phyloP scores from a whole-genome alignment of 2,113 vertebrate species.

The Semnornis frantzii region DNA sequence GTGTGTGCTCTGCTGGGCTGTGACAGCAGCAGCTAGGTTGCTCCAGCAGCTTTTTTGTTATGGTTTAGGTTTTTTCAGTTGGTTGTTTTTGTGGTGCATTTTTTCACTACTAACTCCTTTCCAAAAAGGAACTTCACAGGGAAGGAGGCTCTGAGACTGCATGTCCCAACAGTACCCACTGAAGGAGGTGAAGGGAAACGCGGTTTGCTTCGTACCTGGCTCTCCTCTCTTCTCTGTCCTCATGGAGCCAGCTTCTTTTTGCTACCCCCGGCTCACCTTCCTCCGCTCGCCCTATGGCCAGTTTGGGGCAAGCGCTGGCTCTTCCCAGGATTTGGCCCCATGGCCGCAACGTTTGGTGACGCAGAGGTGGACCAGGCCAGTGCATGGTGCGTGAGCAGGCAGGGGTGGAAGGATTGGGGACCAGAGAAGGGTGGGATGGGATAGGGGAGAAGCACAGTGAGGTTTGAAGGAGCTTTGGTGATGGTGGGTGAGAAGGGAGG shows the following conservation, averaged over 20 bases:
- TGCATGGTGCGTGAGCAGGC: not conserved
- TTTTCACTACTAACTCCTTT: not conserved
- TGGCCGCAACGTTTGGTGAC: conserved; percentile 50
- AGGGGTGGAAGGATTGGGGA: not conserved
- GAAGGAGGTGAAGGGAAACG: conserved; percentile 54
- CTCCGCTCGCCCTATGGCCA: conserved; percentile 51
- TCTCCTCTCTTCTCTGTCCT: conserved; percentile 53
- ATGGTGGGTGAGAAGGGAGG: not conserved
- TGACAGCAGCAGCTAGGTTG: conserved; percentile 3
- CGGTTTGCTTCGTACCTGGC: conserved; percentile 56
- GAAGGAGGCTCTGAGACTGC: conserved; percentile 35
- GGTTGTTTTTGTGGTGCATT: too few relatives aligned
- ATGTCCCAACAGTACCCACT: conserved; percentile 42
- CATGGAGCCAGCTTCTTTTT: conserved; percentile 57
- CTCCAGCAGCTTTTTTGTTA: not conserved
- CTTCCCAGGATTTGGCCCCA: conserved; percentile 35
- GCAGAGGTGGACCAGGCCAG: conserved; percentile 28
- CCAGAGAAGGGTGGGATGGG: not conserved
- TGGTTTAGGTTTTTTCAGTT: not conserved
- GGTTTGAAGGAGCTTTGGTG: not conserved
- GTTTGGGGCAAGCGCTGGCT: conserved; percentile 7
- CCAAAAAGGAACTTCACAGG: not conserved
- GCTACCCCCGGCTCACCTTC: conserved; percentile 55
- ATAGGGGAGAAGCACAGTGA: fast-evolving
- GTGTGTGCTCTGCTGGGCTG: conserved; percentile 48